A percentile compares a stretch with the other conserved stretches of the same genome.
These are phyloP conservation scores for Metellina segmentata DNA, from an alignment of 2,888 invertebrate genomes.

Conservation along the genomic window DNA sequence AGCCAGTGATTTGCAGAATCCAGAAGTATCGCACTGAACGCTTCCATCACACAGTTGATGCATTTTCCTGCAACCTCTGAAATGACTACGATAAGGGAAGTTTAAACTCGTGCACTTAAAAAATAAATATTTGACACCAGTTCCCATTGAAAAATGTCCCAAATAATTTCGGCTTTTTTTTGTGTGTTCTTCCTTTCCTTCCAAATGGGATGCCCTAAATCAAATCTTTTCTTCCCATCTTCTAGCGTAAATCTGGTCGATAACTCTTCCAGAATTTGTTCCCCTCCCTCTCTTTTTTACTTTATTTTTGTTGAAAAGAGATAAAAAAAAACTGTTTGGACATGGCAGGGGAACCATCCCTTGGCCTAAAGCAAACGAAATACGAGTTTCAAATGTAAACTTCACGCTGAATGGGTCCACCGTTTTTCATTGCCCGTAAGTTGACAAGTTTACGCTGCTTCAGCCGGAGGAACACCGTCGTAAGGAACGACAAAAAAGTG, in stretches of 20 bases:
- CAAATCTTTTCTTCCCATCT: slow-evolving; percentile 26
- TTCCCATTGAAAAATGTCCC: not conserved
- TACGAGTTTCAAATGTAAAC: slow-evolving; percentile 17
- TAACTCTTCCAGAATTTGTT: not conserved
- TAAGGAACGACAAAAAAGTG: not conserved
- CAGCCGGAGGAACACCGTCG: not conserved
- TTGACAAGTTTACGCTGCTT: not conserved
- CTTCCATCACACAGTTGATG: not conserved
- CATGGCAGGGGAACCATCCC: not conserved
- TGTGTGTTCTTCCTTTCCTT: not conserved
- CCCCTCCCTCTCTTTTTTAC: not conserved
- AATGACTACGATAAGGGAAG: not conserved
- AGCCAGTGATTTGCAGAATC: too few relatives aligned
- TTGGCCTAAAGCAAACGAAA: slow-evolving; percentile 16
- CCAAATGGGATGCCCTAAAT: slow-evolving; percentile 22
- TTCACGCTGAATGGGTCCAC: slow-evolving; percentile 5
- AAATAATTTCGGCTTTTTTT: not conserved
- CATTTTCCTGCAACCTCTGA: not conserved
- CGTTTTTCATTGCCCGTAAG: slow-evolving; percentile 15
- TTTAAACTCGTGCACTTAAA: not conserved
- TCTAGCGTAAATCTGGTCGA: slow-evolving; percentile 15
- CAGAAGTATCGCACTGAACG: too few relatives aligned
- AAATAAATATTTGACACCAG: slow-evolving; percentile 23
- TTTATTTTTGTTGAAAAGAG: not conserved
- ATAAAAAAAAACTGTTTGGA: slow-evolving; percentile 10